A percentile compares a stretch with the other conserved stretches of the same genome.
Evolutionary conservation across 2,113 vertebrate species (phyloP).

Genomic region (Pampusana beccarii): DNA sequence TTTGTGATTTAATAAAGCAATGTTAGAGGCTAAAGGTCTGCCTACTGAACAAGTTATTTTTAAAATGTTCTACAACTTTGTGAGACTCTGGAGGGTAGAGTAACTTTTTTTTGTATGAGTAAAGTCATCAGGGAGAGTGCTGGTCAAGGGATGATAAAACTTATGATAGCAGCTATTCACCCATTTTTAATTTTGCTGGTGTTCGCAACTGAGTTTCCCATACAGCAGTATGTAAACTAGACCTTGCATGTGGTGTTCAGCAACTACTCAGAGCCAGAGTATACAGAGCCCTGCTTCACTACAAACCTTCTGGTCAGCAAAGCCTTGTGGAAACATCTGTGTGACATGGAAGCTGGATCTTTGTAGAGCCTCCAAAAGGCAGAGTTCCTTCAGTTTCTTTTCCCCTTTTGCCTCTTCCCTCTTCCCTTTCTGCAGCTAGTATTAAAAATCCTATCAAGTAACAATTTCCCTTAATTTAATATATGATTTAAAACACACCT

Average conservation of each 20-base stretch:
- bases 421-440: neutral
- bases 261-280: neutral
- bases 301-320: neutral
- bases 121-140: neutral
- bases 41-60: slow-evolving; percentile 46
- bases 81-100: neutral
- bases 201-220: neutral
- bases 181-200: neutral
- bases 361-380: neutral
- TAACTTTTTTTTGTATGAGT: slow-evolving; percentile 8
- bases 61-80: slow-evolving; percentile 40
- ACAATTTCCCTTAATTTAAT: neutral
- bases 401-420: neutral
- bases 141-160: slow-evolving; percentile 1
- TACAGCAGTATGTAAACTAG: neutral
- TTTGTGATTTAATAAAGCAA: slow-evolving; percentile 61
- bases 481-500: neutral
- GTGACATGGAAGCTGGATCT: neutral
- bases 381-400: neutral
- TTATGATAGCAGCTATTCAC: neutral
- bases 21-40: slow-evolving; percentile 50
- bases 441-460: neutral
- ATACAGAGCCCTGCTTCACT: neutral
- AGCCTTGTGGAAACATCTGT: neutral
- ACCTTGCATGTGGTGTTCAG: neutral